Base-by-base conservation (phyloP, 2,888 invertebrate species). In the Gymnoscelis rufifasciata region DNA sequence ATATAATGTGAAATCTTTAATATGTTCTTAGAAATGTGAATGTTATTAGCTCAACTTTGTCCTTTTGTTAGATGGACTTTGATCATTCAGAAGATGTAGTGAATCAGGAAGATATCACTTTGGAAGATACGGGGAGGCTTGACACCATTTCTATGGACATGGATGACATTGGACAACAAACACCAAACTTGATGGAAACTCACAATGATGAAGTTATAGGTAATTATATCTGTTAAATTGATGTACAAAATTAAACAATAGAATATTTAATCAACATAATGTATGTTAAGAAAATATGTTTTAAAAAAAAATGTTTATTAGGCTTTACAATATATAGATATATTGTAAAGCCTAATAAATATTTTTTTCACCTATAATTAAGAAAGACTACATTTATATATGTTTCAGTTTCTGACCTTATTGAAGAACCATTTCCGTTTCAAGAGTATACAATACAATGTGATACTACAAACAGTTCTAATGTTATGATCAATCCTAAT, bases 141-240 rank as follows among this genome's bases (percentile, higher is more conserved):
- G 68, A 63, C 11, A 71, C 68, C 27, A 78, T 86, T 19, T 67
- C 77, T 1, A 86, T 88, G 83, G 82, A 86, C 35, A 82, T 83
- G 70, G 81, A 79, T 30, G 69, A 76, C 12, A 74, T 76, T 47
- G 75, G 80, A 39, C 84, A 83, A 39, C 77, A 82, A 37, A 69
- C 75, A 19, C 75, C 40, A 13, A 13, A 79, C 48, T 65, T 86
- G 0, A 80, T 88, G 81, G 86, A 84, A 26, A 72, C 83, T 8
- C 79, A 71, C n/a, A 67, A 58, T 61, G 84, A 87, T 66, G 87
- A 86, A 71, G 79, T 86, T 41, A 83, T 86, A 62, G 79, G 87
- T 87, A 39, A 19, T 19, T 2, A 19, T 3, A 19, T 19, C 2
- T 19, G 5, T 3, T 19, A 19, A 19, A 5, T 19, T 19, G 19